Percentiles rank a stretch among this genome's conserved stretches.
These are phyloP conservation scores for Galaxea fascicularis DNA, from an alignment of 92 coral and sea anemone species.

Conservation along the genomic window DNA sequence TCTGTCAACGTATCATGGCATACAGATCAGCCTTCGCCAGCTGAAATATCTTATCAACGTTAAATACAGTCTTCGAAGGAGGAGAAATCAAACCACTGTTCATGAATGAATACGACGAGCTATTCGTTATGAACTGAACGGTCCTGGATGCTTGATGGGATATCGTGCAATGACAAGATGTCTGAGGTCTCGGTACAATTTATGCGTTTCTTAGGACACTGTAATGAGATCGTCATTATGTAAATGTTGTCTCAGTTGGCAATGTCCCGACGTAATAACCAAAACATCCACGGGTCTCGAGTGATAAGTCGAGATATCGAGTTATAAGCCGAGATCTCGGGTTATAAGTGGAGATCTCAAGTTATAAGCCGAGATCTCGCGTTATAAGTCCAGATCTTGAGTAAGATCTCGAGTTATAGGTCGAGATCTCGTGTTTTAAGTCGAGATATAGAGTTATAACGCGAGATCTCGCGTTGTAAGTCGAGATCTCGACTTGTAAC, in stretches of 20 bases:
- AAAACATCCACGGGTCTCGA: too few species aligned
- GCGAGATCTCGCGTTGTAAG: too few species aligned
- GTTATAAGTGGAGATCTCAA: too few species aligned
- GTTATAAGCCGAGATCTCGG: too few species aligned
- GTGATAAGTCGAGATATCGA: too few species aligned
- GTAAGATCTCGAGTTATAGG: too few species aligned
- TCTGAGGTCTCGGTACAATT: conserved; percentile 15
- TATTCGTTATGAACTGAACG: conserved; percentile 5
- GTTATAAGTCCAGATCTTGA: too few species aligned
- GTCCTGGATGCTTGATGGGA: conserved; percentile 28
- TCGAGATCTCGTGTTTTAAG: too few species aligned
- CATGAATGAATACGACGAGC: conserved; percentile 17
- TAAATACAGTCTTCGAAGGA: conserved; percentile 28
- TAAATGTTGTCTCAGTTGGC: conserved; percentile 16
- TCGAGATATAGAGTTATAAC: too few species aligned
- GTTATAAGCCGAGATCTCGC: too few species aligned
- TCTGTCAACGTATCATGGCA: conserved; percentile 10
- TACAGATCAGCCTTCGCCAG: conserved; percentile 25
- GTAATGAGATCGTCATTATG: conserved; percentile 12
- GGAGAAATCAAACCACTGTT: background rate
- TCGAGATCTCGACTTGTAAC: too few species aligned
- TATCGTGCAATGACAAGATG: conserved; percentile 29
- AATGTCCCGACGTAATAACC: conserved; percentile 22
- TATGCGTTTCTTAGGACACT: conserved; percentile 17
- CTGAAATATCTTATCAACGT: conserved; percentile 26